These are phyloP conservation scores for Physocephala rufipes DNA, from an alignment of 2,888 invertebrate species.

Conservation along the genomic window DNA sequence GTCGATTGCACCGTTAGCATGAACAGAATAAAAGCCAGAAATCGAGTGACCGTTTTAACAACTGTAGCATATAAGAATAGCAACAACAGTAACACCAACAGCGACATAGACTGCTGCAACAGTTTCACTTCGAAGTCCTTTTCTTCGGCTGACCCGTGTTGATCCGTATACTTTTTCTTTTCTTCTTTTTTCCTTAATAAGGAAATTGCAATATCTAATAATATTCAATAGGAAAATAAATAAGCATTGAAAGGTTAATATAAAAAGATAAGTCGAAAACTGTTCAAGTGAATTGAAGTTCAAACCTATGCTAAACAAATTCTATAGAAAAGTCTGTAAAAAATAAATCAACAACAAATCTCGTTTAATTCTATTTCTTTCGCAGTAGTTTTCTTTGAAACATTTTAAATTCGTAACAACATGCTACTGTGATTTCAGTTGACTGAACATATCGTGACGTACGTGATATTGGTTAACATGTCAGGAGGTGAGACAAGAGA, in stretches of 20 bases:
- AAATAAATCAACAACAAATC: background rate
- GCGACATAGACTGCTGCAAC: background rate
- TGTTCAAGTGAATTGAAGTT: too few species aligned
- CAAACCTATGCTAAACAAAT: too few species aligned
- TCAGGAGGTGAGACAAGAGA: conserved; percentile 61
- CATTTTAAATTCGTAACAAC: background rate
- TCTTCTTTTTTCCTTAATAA: background rate
- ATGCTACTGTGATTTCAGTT: conserved; percentile 27
- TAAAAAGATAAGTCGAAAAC: background rate
- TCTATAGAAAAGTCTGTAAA: background rate
- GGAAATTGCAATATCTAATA: conserved; percentile 3
- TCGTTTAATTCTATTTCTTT: background rate
- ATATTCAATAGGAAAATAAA: conserved; percentile 2
- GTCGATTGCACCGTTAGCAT: conserved; percentile 16
- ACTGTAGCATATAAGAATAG: conserved; percentile 2
- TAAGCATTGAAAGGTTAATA: background rate
- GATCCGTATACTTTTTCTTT: background rate
- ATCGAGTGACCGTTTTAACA: background rate
- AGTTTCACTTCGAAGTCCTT: background rate
- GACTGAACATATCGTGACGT: conserved; percentile 56
- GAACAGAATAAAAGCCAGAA: background rate
- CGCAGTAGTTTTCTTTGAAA: background rate
- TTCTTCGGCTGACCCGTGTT: background rate
- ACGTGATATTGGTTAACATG: conserved; percentile 60
- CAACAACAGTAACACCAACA: background rate